Base-by-base conservation (phyloP, 2,888 invertebrate genomes). In the Ormyrus thymus region DNA sequence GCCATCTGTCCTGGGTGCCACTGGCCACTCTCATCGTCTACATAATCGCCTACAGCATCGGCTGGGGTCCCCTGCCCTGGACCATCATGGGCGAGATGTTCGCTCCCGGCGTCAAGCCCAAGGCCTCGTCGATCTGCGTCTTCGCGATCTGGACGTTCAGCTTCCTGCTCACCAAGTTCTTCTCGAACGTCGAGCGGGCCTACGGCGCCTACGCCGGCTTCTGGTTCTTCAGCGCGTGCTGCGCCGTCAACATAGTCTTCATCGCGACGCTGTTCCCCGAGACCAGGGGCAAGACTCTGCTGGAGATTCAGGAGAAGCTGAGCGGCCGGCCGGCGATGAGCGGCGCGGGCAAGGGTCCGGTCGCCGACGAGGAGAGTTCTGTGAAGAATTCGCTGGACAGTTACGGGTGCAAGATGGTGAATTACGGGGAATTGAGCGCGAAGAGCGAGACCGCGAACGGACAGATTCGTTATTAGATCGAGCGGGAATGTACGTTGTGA, bases 231-330 rank as follows among this genome's bases (percentile, higher is more conserved):
- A 93, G 93, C 1, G 89, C 88, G 1, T 93, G 92, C 85, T 94
- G 93, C 83, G 11, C 92, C 0, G 92, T 94, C 0, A 94, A 94
- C 87, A 91, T 94, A 86, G 81, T 88, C 15, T 97, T 96, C 90
- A 93, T 94, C 0, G 90, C 93, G 77, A 92, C 94, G 83, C 88
- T 94, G 72, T 93, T 97, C 43, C 96, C 97, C 9, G 97, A 97
- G 91, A 97, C 97, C 0, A 96, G 95, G 90, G 97, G 96, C 48
- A 94, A 95, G 90, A 95, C 95, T 84, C 92, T 96, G 86, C 93
- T 94, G 86, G 94, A 97, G 90, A 97, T 97, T 83, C 95, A 95
- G 90, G 92, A 93, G 73, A 95, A 90, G 92, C 93, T 76, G 92
- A 93, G 86, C 91, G 94, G 56, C 7, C 6, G 3, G 7, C n/a